Evolutionary conservation across 1,140 invertebrate species (phyloP), one percentile per base, ranked within the genome.

Genomic region (Drosophila virilis): DNA sequence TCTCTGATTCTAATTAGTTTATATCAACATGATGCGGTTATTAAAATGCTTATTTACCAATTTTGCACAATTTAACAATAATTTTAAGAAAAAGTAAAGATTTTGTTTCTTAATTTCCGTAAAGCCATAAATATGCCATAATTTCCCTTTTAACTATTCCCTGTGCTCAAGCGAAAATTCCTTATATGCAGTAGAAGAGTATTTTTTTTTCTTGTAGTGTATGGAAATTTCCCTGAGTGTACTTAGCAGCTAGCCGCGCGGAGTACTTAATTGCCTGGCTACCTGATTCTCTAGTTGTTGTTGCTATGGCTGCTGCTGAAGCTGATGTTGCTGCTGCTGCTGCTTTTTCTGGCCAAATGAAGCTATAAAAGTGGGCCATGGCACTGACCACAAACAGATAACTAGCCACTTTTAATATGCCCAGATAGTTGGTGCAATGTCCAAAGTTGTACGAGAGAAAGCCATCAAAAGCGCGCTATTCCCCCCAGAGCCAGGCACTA

Each of bases 301-400:
- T 12, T 62, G 77, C 9, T 8, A 28, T 50, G 22, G 33, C 43
- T 42, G 37, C 17, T 52, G 22, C 22, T 22, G 3, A 28, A 60
- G 40, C 35, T 74, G 52, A 32, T 17, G 22, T 5, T 58, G 52
- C 33, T 45, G 45, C 15, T 43, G 45, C 22, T 46, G 38, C 40
- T 59, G 54, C 12, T 51, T 22, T 37, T 66, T 38, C 15, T 73
- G 74, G 66, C 78, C 70, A 85, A 88, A 85, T 86, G 75, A 82
- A 88, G 82, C 82, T 76, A 78, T 85, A 86, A 85, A 85, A 78
- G 78, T 85, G 78, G 75, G 74, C 78, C 82, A 81, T 81, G 71
- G 69, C 73, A 80, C 79, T 74, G 64, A 77, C 77, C 64, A 74
- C 76, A 80, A 80, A 68, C 67, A 77, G 80, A 76, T 77, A 80